Percentiles rank a stretch among this genome's conserved stretches.
Evolutionary conservation across 2,797 vertebrate genomes (phyloP).

Genomic region (Labroides dimidiatus): DNA sequence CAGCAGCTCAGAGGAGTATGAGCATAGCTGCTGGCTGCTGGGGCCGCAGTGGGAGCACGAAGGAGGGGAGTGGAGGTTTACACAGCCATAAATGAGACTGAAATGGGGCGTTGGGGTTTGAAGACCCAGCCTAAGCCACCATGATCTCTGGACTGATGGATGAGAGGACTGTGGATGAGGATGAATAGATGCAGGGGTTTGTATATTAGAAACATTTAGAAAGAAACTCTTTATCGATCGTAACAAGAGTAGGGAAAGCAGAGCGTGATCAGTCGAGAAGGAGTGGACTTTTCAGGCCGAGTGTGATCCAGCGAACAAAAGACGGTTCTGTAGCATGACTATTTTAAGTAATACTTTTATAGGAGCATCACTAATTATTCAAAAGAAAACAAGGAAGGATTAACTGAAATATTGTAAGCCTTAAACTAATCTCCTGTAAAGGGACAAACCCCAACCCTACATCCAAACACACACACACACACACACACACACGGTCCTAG

Average conservation of each 20-base stretch:
- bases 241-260: too few species aligned
- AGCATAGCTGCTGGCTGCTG: slow-evolving; percentile 95
- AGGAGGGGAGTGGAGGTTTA: slow-evolving; percentile 86
- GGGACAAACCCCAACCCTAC: slow-evolving; percentile 29
- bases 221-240: too few species aligned
- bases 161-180: slow-evolving; percentile 23
- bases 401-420: slow-evolving; percentile 72
- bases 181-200: not conserved
- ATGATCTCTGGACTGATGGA: slow-evolving; percentile 55
- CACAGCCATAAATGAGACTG: slow-evolving; percentile 88
- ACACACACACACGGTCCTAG: slow-evolving; percentile 25
- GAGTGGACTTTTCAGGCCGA: slow-evolving; percentile 54
- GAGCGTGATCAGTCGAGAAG: slow-evolving; percentile 36
- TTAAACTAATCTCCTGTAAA: slow-evolving; percentile 73
- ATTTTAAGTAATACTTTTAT: slow-evolving; percentile 70
- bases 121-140: slow-evolving; percentile 42
- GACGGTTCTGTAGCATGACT: slow-evolving; percentile 73
- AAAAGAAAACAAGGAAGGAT: slow-evolving; percentile 31
- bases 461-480: slow-evolving; percentile 7
- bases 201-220: slow-evolving; percentile 19
- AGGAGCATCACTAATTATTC: slow-evolving; percentile 47
- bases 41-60: slow-evolving; percentile 86
- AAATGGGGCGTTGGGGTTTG: not conserved
- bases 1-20: slow-evolving; percentile 90
- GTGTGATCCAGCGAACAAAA: slow-evolving; percentile 42